Evolutionary conservation across 2,888 invertebrate genomes (phyloP).

Genomic region (Amiota communis): DNA sequence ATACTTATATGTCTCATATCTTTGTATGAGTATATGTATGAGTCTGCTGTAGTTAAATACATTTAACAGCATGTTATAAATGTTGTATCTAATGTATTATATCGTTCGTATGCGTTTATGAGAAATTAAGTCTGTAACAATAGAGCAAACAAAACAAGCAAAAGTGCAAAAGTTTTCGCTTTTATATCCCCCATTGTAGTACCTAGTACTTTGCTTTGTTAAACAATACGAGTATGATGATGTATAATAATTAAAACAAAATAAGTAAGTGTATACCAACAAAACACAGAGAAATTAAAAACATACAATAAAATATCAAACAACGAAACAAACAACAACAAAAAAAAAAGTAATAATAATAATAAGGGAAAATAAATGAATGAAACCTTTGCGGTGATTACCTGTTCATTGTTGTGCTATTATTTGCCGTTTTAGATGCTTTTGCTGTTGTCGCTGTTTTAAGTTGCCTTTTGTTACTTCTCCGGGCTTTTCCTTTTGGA

Average conservation of each 20-base stretch:
- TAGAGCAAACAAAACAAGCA: not conserved
- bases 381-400: constrained; percentile 48
- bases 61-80: no score
- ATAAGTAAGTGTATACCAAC: constrained; percentile 7
- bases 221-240: not conserved
- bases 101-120: no score
- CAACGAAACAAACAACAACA: not conserved
- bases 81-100: no score
- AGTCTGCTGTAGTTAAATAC: no score
- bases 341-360: constrained; percentile 17
- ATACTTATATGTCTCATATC: no score
- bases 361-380: constrained; percentile 24
- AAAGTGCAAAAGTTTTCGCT: not conserved
- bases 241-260: constrained; percentile 15
- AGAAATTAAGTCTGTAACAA: not conserved
- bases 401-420: constrained; percentile 58
- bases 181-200: not conserved
- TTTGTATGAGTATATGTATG: no score
- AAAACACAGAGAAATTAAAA: constrained; percentile 9
- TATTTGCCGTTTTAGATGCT: constrained; percentile 14
- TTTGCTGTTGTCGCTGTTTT: not conserved
- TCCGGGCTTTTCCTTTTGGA: no score
- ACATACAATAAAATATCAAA: not conserved
- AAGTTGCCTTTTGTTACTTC: not conserved
- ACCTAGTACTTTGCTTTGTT: no score